phyloP scores from a whole-genome alignment of 2,797 vertebrate species.

The Centropyge bicolor region DNA sequence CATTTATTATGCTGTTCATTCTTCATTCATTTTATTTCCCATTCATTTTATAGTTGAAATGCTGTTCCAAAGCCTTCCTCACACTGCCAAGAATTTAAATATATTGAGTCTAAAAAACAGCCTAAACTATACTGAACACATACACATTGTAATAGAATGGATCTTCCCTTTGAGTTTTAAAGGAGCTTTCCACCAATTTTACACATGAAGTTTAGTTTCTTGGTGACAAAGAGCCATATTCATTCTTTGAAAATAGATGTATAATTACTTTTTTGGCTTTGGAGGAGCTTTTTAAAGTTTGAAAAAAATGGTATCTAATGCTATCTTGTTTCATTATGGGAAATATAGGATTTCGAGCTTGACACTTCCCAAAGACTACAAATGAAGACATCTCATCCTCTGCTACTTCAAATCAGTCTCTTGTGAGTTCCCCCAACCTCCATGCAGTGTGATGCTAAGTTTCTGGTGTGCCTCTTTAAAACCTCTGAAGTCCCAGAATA shows the following conservation, averaged over 20 bases:
- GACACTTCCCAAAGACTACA: neutral
- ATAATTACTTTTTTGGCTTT: neutral
- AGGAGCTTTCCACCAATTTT: neutral
- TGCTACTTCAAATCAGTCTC: neutral
- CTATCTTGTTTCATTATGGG: too few species aligned
- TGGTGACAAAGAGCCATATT: neutral
- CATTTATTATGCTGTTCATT: neutral
- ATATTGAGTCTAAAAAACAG: neutral
- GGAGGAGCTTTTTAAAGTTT: neutral
- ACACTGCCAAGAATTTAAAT: slow-evolving; percentile 6
- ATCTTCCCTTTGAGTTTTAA: neutral
- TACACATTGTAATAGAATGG: neutral
- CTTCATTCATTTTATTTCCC: neutral
- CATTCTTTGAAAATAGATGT: neutral
- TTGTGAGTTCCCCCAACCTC: neutral
- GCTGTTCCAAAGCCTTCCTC: neutral
- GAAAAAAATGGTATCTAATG: neutral
- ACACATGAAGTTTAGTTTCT: neutral
- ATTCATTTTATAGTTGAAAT: neutral
- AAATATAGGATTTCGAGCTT: too few species aligned
- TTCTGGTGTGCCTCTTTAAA: neutral
- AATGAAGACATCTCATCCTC: neutral
- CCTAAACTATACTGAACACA: slow-evolving; percentile 5
- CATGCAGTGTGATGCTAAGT: neutral
- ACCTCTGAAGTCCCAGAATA: neutral